Evolutionary conservation across 2,888 invertebrate species (phyloP).

Genomic region (Drosophila paramelanica): DNA sequence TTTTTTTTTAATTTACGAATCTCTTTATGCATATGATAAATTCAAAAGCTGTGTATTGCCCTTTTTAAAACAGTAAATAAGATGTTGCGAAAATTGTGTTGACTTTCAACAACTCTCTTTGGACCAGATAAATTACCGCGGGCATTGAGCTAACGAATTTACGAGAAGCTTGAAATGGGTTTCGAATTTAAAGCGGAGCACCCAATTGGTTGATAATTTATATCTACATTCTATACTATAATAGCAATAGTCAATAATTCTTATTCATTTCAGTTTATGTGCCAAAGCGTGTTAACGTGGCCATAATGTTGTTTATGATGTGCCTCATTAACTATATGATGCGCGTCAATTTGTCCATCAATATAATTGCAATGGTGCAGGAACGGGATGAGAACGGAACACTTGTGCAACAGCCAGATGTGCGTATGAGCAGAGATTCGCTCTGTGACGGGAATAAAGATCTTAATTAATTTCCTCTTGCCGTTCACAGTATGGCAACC

Average conservation of each 20-base stretch:
- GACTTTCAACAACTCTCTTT: too few species aligned
- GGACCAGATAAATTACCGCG: too few species aligned
- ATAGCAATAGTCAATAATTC: slow-evolving; percentile 7
- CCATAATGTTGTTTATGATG: slow-evolving; percentile 90
- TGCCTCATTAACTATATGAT: slow-evolving; percentile 91
- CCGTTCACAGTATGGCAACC: slow-evolving; percentile 85
- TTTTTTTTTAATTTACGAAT: too few species aligned
- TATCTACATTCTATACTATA: not conserved
- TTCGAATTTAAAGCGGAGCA: too few species aligned
- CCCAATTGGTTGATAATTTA: not conserved
- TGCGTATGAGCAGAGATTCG: slow-evolving; percentile 57
- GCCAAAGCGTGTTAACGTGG: slow-evolving; percentile 86
- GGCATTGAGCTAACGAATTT: too few species aligned
- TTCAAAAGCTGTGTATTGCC: too few species aligned
- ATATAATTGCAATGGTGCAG: slow-evolving; percentile 90
- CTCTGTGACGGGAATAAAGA: not conserved
- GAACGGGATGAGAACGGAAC: slow-evolving; percentile 82
- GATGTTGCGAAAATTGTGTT: too few species aligned
- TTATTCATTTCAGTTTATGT: slow-evolving; percentile 83
- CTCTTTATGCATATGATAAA: too few species aligned
- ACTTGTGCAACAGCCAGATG: slow-evolving; percentile 75
- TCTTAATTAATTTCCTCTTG: not conserved
- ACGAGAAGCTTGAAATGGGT: too few species aligned
- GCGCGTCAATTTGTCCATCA: slow-evolving; percentile 91
- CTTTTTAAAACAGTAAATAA: too few species aligned